A percentile compares a stretch with the other conserved stretches of the same genome.
Conservation (phyloP, 2,888 invertebrate species). For the Argynnis bischoffii region DNA sequence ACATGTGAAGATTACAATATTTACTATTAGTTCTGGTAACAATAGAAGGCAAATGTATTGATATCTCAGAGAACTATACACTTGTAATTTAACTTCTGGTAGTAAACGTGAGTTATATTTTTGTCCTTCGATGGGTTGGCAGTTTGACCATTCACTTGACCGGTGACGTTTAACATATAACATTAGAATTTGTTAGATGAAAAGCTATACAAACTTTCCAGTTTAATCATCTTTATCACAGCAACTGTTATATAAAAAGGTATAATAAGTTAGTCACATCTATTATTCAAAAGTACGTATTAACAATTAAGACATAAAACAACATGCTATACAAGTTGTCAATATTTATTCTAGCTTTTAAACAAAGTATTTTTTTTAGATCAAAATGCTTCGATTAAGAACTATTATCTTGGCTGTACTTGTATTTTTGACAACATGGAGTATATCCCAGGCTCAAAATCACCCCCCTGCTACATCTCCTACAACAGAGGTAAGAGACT, state of each 20-base stretch:
- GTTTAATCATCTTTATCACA: neutral
- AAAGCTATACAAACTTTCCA: neutral
- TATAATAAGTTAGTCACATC: conserved; percentile 6
- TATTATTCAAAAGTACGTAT: conserved; percentile 1
- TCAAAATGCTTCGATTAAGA: conserved; percentile 61
- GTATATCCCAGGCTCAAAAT: conserved; percentile 54
- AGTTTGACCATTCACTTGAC: conserved; percentile 46
- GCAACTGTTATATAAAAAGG: neutral
- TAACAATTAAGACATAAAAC: neutral
- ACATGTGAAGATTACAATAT: conserved; percentile 12
- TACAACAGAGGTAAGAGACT: conserved; percentile 57
- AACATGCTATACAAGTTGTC: neutral
- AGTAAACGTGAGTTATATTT: conserved; percentile 44
- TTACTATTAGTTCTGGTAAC: conserved; percentile 4
- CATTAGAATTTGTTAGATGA: conserved; percentile 19
- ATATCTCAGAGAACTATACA: neutral
- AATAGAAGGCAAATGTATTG: conserved; percentile 13
- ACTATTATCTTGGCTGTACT: conserved; percentile 55
- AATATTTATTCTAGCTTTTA: neutral
- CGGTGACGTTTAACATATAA: conserved; percentile 54
- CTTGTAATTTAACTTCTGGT: conserved; percentile 13
- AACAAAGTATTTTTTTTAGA: conserved; percentile 46
- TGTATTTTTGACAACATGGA: conserved; percentile 58
- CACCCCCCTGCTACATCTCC: conserved; percentile 53
- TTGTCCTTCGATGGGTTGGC: conserved; percentile 42